Evolutionary conservation across 1,140 invertebrate species (phyloP).

Genomic region (Limonius californicus): DNA sequence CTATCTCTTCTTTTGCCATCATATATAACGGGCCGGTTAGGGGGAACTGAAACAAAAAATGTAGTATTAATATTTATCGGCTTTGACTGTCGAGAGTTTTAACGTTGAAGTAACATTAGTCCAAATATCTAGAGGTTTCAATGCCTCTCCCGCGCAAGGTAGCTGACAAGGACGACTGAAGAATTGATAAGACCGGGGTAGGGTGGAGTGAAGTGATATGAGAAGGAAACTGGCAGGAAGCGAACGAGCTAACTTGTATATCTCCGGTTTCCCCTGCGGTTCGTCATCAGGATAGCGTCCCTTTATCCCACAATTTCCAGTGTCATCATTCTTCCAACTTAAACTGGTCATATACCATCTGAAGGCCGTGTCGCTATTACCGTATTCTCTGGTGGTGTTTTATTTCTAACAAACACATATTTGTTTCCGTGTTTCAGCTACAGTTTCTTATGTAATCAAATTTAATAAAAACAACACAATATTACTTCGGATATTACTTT

Average conservation of each 20-base stretch:
- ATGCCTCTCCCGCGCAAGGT: too few species aligned
- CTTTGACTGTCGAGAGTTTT: too few species aligned
- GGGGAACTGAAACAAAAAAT: constrained; percentile 67
- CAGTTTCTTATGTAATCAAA: neutral
- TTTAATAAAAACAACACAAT: too few species aligned
- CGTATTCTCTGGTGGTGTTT: neutral
- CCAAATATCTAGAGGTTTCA: too few species aligned
- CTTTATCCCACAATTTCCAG: constrained; percentile 29
- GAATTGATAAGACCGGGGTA: neutral
- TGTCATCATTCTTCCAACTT: constrained; percentile 27
- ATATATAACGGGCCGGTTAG: constrained; percentile 79
- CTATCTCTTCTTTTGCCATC: constrained; percentile 74
- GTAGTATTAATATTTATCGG: neutral
- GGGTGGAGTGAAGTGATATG: constrained; percentile 16
- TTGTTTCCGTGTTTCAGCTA: neutral
- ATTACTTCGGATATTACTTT: too few species aligned
- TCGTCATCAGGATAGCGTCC: constrained; percentile 7
- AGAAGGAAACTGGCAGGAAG: constrained; percentile 20
- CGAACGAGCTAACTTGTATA: constrained; percentile 20
- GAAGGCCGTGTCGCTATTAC: constrained; percentile 13
- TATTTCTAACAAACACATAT: neutral
- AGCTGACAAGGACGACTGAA: neutral
- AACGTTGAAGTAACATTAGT: too few species aligned
- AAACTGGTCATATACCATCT: constrained; percentile 15
- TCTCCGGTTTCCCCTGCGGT: constrained; percentile 28